Base-by-base conservation (phyloP, 1,140 invertebrate species). In the Bacillus rossius region DNA sequence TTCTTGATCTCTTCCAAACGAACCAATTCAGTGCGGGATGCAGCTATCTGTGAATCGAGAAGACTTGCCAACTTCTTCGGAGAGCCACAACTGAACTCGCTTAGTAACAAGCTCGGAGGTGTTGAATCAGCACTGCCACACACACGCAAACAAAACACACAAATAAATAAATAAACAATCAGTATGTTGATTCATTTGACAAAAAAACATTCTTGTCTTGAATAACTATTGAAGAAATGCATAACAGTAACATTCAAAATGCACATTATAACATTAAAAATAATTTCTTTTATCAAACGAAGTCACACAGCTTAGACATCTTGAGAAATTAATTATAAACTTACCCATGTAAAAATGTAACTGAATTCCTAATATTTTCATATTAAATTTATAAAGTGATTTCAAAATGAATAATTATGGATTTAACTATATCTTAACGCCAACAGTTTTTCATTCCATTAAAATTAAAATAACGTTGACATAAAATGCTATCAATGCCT, bases 1-100 rank as follows among this genome's bases (percentile, higher is more conserved):
- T 66, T 65, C 57, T 68, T 69, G 29, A 68, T 63, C 63, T 70
- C 69, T 60, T 70, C 69, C 19, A 67, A 38, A 13, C 69, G 37
- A 20, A 67, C 63, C 42, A 70, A 61, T 59, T 69, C 68, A 58
- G 26, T 57, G 8, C 61, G 51, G 19, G 61, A 62, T 26, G 56
- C 51, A 37, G 61, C 61, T 25, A 62, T 62, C 37, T 62, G 61
- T 10, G 68, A 67, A 29, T 69, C 67, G n/a, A 70, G 43, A n/a
- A 70, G 49, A 59, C 64, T 69, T 7, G 67, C 64, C 20, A 70
- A 57, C 43, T 67, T 69, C 45, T 63, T 63, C 3, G 65, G 65
- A 38, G 67, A 69, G 17, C 64, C 65, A 57, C 61, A 64, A 59
- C 65, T 67, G 34, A 67, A 49, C 60, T 68, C 68, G 61, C 67